A percentile compares a stretch with the other conserved stretches of the same genome.
Conservation (phyloP, 1,140 invertebrate species). For the Ooceraea biroi region DNA sequence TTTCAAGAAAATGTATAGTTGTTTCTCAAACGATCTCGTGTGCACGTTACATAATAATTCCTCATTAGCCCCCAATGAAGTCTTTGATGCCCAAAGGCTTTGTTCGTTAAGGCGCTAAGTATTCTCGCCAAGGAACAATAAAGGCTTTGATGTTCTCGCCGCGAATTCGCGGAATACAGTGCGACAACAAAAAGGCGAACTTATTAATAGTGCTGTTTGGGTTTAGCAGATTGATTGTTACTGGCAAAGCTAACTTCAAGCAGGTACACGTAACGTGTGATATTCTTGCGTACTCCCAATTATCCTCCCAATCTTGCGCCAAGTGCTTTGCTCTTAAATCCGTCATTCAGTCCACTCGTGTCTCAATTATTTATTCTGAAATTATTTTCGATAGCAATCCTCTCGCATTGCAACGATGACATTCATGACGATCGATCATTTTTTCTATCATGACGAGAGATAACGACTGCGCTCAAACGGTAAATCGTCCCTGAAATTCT, state of each 20-base stretch:
- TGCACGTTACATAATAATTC: constrained; percentile 20
- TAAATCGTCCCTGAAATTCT: constrained; percentile 12
- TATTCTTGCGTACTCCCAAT: too few relatives aligned
- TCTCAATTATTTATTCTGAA: too few relatives aligned
- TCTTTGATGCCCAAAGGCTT: constrained; percentile 32
- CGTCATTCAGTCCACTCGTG: neutral
- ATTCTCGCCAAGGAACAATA: constrained; percentile 47
- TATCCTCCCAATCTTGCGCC: neutral
- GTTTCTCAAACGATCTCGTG: neutral
- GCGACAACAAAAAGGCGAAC: constrained; percentile 11
- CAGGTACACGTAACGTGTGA: neutral
- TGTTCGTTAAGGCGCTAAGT: constrained; percentile 41
- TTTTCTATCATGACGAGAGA: neutral
- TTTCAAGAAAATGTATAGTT: neutral
- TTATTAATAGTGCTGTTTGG: constrained; percentile 15
- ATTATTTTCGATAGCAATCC: too few relatives aligned
- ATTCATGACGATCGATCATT: constrained; percentile 3
- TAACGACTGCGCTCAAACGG: neutral
- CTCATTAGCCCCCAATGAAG: constrained; percentile 15
- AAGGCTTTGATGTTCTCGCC: constrained; percentile 32
- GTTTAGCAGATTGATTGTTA: constrained; percentile 23
- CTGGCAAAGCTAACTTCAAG: constrained; percentile 21
- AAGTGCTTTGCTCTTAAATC: neutral
- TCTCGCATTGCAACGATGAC: too few relatives aligned
- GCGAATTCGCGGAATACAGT: constrained; percentile 37